Conservation (phyloP, 2,113 vertebrate species). For the Tricholaema leucomelas region DNA sequence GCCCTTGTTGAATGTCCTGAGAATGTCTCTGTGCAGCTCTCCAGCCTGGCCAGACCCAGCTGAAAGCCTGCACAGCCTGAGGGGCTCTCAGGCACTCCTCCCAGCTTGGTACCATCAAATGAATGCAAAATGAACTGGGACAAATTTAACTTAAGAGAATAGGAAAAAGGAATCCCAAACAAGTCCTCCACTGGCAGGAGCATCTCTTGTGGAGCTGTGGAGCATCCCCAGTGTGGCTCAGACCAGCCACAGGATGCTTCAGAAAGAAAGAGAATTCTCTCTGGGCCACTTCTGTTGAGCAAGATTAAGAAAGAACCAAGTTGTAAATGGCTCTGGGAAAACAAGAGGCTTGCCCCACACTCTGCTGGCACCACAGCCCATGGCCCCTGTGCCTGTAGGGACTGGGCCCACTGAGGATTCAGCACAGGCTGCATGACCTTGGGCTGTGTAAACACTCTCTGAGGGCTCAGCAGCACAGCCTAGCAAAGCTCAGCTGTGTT, state of each 20-base stretch:
- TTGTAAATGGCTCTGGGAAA: background rate
- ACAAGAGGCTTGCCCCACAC: accelerated
- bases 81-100: too few species aligned
- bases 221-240: background rate
- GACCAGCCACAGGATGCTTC: background rate
- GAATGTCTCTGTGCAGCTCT: too few species aligned
- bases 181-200: background rate
- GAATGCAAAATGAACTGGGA: background rate
- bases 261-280: background rate
- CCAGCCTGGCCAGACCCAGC: too few species aligned
- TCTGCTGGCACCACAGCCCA: background rate
- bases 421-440: background rate
- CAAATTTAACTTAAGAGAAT: background rate
- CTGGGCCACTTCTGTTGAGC: too few species aligned
- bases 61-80: too few species aligned
- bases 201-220: background rate
- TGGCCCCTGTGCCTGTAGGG: background rate
- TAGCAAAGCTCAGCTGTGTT: background rate
- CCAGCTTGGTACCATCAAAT: too few species aligned
- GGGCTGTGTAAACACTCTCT: background rate
- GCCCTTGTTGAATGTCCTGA: too few species aligned
- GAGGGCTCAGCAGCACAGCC: background rate
- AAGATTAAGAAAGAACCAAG: background rate
- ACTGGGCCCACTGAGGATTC: accelerated
- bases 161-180: background rate